Base-by-base conservation (phyloP, 2,797 vertebrate species). In the Manis crassicaudata region DNA sequence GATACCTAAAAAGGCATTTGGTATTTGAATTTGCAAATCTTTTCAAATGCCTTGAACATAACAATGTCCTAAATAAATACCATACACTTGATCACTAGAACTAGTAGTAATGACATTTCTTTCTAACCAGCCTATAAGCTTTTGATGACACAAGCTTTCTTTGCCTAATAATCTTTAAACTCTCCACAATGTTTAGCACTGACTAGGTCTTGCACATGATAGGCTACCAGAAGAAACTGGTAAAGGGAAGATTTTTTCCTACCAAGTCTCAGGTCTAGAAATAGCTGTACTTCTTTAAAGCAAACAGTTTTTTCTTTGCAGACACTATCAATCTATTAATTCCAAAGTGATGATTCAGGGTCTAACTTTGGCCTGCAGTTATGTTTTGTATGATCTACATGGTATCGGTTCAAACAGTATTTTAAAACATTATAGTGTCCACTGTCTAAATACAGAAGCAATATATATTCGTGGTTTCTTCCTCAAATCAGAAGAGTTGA, bases 391-490 rank as follows among this genome's bases (percentile, higher is more conserved):
- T 92, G 75, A 60, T 60, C 63, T 88, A 58, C 4, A 1, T 4
- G 25, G 70, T 58, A 90, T 6, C 23, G 25, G 32, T 14, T 80
- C 87, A 94, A 92, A 46, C 6, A 75, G 27, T 77, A 75, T 32
- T 90, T 95, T 77, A 93, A 85, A 84, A 67, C 40, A 94, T 62
- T 63, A 81, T 29, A 82, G 20, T 70, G 54, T 88, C 56, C 50
- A 43, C 72, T 84, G 96, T 93, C 75, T 82, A 94, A 88, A 54
- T 72, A 90, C 11, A 35, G 68, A 87, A 62, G 29, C 56, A 90
- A 67, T 90, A 7, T 52, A 29, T 40, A 56, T 43, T 90, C 35
- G 54, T 88, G 29, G 6, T 35, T 88, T 88, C 70, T 58, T 46
- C 77, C 58, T 73, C 60, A 91, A 94, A 85, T 68, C 23, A 62